Evolutionary conservation across 2,888 invertebrate genomes (phyloP), one percentile per base, ranked within the genome.

Genomic region (Melanchra persicariae): DNA sequence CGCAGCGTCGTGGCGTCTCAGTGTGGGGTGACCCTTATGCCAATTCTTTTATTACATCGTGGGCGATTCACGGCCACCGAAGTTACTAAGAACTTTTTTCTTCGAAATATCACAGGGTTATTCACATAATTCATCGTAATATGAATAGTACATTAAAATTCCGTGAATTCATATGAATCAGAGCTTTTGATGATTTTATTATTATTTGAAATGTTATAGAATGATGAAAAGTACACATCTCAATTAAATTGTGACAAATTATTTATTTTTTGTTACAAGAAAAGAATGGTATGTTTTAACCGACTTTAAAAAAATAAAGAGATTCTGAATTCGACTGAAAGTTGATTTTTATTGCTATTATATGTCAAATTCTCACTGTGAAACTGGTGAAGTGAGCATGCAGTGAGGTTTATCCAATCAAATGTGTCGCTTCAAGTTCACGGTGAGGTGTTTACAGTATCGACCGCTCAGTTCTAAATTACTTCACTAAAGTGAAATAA

Each of bases 11-110:
- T 19, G 5, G 45, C 30, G n/a, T 6, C 55, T 2, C 15, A 10
- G 57, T 57, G 57, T 22, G 37, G n/a, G 57, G 8, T 15, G 15
- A 17, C 15, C 57, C 57, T 70, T 71, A 74, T 59, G 67, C 62
- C 78, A 77, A 81, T 79, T 77, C 54, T 55, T 70, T 79, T 81
- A 82, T 77, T 61, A 26, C 45, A 15, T 0, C 63, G 85, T 85
- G 81, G 85, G 86, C 58, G 81, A 63, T 72, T 74, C 72, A 77
- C 55, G 78, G 74, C 24, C 62, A 64, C 45, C 45, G 47, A 65
- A 62, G 51, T 55, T 59, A 58, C 17, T 30, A 45, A 57, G 17
- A 66, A 43, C 24, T 51, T 68, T 77, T 77, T 70, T 72, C 64
- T 62, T 49, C 30, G 69, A 78, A 81, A 60, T 26, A 49, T 51